These are phyloP conservation scores for Ormyrus rosae DNA, from an alignment of 2,888 invertebrate species.

Conservation along the genomic window DNA sequence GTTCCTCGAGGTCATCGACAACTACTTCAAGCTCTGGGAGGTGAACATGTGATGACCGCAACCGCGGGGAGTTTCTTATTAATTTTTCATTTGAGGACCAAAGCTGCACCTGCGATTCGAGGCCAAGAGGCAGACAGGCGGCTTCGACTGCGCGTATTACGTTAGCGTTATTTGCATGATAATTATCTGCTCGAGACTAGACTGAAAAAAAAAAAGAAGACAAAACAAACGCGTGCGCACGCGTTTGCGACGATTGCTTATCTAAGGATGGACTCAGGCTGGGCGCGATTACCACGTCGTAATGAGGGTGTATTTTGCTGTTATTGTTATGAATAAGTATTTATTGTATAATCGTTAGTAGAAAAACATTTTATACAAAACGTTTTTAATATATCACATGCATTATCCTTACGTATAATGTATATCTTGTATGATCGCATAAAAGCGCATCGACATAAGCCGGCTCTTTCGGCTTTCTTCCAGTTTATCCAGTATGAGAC, in stretches of 20 bases:
- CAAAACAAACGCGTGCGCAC: no score
- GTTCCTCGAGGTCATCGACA: conserved; percentile 93
- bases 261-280: conserved; percentile 6
- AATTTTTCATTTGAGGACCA: conserved; percentile 24
- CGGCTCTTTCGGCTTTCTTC: background rate
- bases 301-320: conserved; percentile 60
- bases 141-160: background rate
- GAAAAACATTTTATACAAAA: conserved; percentile 69
- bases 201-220: background rate
- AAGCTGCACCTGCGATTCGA: conserved; percentile 12
- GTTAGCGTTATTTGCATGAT: background rate
- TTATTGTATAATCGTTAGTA: conserved; percentile 73
- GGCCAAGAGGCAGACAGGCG: background rate
- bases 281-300: background rate
- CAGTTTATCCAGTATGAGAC: background rate
- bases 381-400: conserved; percentile 60
- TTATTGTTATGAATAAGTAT: conserved; percentile 73
- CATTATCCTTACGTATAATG: conserved; percentile 49
- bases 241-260: conserved; percentile 11
- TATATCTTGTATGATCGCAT: conserved; percentile 2
- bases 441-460: no score
- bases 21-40: conserved; percentile 93
- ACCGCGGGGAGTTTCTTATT: background rate
- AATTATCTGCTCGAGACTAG: conserved; percentile 12
- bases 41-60: conserved; percentile 84